Evolutionary conservation across 2,797 vertebrate species (phyloP).

Genomic region (Acridotheres tristis): DNA sequence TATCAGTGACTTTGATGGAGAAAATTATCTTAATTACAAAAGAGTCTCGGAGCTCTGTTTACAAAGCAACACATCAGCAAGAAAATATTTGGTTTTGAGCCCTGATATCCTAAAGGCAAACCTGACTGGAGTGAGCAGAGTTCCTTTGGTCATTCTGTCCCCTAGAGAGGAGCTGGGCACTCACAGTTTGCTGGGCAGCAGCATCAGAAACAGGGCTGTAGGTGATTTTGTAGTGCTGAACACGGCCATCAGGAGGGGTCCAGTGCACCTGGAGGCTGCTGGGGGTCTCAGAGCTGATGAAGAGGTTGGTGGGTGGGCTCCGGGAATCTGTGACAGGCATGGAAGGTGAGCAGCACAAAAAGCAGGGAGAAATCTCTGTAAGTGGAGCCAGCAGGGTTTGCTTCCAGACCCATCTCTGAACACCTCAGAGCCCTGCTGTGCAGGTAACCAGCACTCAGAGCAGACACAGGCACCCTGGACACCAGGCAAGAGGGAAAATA

Average conservation of each 20-base stretch:
- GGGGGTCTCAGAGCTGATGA: constrained; percentile 83
- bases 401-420: background rate
- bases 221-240: constrained; percentile 86
- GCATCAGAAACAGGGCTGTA: constrained; percentile 79
- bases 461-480: background rate
- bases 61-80: background rate
- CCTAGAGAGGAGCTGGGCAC: background rate
- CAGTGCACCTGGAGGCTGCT: constrained; percentile 86
- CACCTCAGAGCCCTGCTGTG: rapidly evolving
- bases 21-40: background rate
- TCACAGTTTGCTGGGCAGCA: constrained; percentile 81
- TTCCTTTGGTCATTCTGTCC: background rate
- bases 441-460: background rate
- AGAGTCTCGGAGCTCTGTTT: background rate
- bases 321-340: constrained; percentile 74
- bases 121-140: background rate
- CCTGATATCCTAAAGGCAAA: background rate
- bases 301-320: constrained; percentile 82
- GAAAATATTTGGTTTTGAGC: background rate
- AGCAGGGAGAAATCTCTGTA: background rate
- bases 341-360: background rate
- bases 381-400: background rate
- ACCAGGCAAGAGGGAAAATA: background rate
- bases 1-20: background rate
- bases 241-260: constrained; percentile 83